Evolutionary conservation across 2,888 invertebrate genomes (phyloP), one percentile per base, ranked within the genome.

Genomic region (Syritta pipiens): DNA sequence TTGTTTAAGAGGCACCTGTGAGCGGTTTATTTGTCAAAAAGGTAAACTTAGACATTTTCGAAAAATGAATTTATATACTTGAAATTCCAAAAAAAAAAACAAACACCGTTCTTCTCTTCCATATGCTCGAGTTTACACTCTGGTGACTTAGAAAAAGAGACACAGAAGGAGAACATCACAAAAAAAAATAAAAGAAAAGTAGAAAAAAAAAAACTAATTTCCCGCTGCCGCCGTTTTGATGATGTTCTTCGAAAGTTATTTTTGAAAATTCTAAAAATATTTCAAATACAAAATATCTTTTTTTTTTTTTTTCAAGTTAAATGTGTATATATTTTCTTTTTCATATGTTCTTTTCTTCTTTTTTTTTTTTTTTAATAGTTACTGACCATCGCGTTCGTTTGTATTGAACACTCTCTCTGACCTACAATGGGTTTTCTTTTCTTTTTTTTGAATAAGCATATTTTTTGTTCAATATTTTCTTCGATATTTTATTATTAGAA

Each of bases 191-290:
- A 40, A 20, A 26, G n/a, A 17, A 40, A 37, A 28, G 22, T 9
- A 37, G 2, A 24, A n/a, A 48, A 32, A 22, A 28, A 30, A 51
- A 20, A 44, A 63, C 19, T 14, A 44, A 55, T 62, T 68, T 68
- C 9, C 42, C 49, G 44, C 35, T 32, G 57, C 30, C 49, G 68
- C 40, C 40, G 22, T 46, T 53, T 51, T 32, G 65, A 79, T 55
- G 65, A 72, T 77, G 65, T 74, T 55, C 67, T 67, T 62, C 57
- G 69, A 76, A 68, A 79, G 79, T 68, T 79, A 79, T 79, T 79
- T 79, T 79, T 74, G 62, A 74, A 72, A 63, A 35, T 46, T 79
- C 79, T 79, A 79, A 62, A 79, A 79, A 79, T 79, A 79, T 79
- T 74, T 74, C 49, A 74, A 79, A 79, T 55, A 74, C 53, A 68